Conservation (phyloP, 2,113 vertebrate species). For the Rhinopomastus cyanomelas region DNA sequence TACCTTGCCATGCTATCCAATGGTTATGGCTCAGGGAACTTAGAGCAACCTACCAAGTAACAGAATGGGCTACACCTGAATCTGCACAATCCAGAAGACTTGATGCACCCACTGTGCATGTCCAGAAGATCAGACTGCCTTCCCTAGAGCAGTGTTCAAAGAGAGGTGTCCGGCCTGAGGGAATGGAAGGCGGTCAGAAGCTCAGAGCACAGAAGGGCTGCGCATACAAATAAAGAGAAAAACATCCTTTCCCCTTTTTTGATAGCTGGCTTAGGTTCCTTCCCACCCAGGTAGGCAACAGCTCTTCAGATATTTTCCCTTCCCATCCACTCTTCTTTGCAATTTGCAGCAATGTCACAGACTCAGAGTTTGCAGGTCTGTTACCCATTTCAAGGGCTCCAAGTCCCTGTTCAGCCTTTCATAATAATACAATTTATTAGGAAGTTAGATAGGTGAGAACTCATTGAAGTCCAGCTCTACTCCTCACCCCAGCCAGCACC, state of each 20-base stretch:
- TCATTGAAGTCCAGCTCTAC: not conserved
- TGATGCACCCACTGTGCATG: not conserved
- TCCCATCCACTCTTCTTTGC: not conserved
- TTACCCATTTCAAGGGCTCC: not conserved
- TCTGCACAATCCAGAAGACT: not conserved
- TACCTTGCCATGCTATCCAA: not conserved
- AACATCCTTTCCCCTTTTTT: not conserved
- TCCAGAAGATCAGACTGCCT: not conserved
- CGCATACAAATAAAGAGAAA: not conserved
- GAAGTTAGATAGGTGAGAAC: not conserved
- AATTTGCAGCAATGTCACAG: not conserved
- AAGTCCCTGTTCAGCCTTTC: not conserved
- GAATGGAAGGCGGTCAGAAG: not conserved
- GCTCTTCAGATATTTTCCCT: not conserved
- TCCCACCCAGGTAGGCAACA: not conserved
- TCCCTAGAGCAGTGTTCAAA: not conserved
- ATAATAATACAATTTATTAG: not conserved
- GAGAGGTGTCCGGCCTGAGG: not conserved
- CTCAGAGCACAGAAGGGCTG: not conserved
- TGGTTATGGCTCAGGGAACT: not conserved
- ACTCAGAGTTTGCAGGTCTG: not conserved
- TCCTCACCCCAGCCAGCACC: not conserved
- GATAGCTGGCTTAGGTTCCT: not conserved
- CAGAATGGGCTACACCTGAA: not conserved
- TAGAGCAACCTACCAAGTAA: not conserved